Evolutionary conservation across 2,113 vertebrate species (phyloP), one percentile per base, ranked within the genome.

Genomic region (Notarius lentiginosus): DNA sequence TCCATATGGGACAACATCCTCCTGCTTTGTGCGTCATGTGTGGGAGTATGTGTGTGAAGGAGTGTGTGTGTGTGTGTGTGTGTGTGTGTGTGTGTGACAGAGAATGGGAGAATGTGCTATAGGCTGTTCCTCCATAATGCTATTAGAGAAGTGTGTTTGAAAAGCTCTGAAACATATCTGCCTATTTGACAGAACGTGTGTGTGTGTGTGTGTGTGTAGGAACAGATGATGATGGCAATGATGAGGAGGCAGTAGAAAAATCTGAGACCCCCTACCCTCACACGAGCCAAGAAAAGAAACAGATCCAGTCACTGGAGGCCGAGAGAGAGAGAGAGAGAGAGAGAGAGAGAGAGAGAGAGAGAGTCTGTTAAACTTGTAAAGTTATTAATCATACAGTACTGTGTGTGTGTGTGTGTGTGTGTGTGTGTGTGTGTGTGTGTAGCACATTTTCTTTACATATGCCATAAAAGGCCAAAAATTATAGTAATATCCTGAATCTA

Each of bases 151-250:
- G 79, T 81, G 79, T 81, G 83, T 84, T 75, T 75, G 70, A 75
- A 75, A 84, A 75, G 24, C 53, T 84, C 27, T 86, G 63, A 70
- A 34, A 58, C 17, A 34, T 24, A 47, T 58, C 55, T 76, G 70
- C 6, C 5, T 79, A n/a, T 79, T 34, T 92, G 91, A 92, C 86
- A 84, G 90, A 88, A 88, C 90, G 49, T 63, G 58, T 86, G 61
- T n/a, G 66, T 47, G 85, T 79, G 87, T 88, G 47, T 76, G 89
- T 89, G 93, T 92, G 93, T 94, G 93, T 94, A 91, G 91, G 92
- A 94, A 94, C 77, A 65, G 58, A 92, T 92, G 90, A 87, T 87
- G 88, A 87, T 84, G 83, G 91, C 91, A 91, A 61, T 91, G 91
- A 53, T 82, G 79, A 76, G 73, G 61, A 85, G 14, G 63, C 81